A percentile compares a stretch with the other conserved stretches of the same genome.
These are phyloP conservation scores for Anadara kagoshimensis DNA, from an alignment of 1,140 invertebrate genomes.

Conservation along the genomic window DNA sequence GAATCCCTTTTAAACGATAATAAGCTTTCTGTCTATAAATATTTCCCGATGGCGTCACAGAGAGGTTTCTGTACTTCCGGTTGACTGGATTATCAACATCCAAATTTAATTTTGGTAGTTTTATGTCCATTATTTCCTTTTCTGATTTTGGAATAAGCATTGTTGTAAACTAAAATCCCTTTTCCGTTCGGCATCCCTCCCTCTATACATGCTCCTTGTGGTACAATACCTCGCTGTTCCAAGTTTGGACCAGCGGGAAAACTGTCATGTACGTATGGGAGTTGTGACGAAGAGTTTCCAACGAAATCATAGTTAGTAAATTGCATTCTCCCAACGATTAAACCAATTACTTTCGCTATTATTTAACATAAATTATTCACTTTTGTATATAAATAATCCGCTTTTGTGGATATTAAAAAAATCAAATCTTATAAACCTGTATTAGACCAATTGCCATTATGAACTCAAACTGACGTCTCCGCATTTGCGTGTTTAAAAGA, in stretches of 20 bases:
- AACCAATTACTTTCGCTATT: no score
- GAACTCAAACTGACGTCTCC: no score
- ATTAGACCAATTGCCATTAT: no score
- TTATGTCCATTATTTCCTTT: conserved; percentile 17
- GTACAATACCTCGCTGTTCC: conserved; percentile 29
- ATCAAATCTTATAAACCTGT: no score
- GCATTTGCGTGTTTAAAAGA: no score
- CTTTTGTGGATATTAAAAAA: no score
- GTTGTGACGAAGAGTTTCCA: conserved; percentile 32
- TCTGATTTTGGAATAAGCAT: background rate
- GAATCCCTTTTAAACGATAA: conserved; percentile 36
- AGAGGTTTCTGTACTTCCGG: background rate
- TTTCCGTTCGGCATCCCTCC: conserved; percentile 18
- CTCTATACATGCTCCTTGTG: conserved; percentile 31
- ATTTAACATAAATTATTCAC: no score
- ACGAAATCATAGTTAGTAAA: conserved; percentile 36
- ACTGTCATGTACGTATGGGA: conserved; percentile 41
- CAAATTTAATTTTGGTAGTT: conserved; percentile 17
- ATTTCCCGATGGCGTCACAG: conserved; percentile 14
- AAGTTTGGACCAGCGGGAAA: conserved; percentile 29
- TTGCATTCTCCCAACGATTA: conserved; percentile 6
- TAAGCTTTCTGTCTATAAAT: conserved; percentile 39
- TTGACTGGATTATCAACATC: conserved; percentile 5
- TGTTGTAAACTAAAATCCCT: conserved; percentile 3
- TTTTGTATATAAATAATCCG: no score